Evolutionary conservation across 2,888 invertebrate species (phyloP).

Genomic region (Oxytorus armatus): DNA sequence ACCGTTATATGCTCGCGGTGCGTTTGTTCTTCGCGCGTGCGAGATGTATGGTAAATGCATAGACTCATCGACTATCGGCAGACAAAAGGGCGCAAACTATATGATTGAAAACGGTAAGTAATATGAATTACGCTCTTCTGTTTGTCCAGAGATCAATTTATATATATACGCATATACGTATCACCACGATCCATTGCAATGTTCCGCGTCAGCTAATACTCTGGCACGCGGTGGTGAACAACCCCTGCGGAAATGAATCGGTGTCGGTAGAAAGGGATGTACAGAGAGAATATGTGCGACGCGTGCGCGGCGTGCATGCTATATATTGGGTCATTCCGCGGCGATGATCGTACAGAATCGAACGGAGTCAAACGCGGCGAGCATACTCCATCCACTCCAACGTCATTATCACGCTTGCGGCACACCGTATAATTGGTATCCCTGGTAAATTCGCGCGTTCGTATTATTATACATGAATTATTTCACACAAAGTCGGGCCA

Average conservation of each 20-base stretch:
- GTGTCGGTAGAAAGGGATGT: conserved; percentile 56
- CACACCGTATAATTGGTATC: not conserved
- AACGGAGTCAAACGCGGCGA: conserved; percentile 4
- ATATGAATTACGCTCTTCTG: not conserved
- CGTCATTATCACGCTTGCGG: conserved; percentile 6
- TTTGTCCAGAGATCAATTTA: not conserved
- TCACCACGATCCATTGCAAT: not conserved
- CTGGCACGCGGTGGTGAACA: conserved; percentile 15
- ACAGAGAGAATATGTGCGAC: too few species aligned
- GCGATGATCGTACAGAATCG: not conserved
- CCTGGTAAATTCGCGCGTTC: too few species aligned
- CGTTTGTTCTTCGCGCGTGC: not conserved
- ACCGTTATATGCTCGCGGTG: not conserved
- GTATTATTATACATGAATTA: too few species aligned
- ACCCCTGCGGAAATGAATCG: conserved; percentile 67
- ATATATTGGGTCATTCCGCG: not conserved
- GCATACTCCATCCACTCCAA: too few species aligned
- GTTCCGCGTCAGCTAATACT: conserved; percentile 9
- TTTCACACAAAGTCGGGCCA: too few species aligned
- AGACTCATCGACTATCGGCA: not conserved
- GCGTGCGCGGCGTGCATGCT: too few species aligned
- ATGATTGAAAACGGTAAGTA: not conserved
- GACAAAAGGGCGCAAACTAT: not conserved
- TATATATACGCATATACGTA: too few species aligned
- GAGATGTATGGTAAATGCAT: not conserved